A percentile compares a stretch with the other conserved stretches of the same genome.
These are phyloP conservation scores for Uropetala carovei DNA, from an alignment of 2,888 invertebrate species.

Conservation along the genomic window DNA sequence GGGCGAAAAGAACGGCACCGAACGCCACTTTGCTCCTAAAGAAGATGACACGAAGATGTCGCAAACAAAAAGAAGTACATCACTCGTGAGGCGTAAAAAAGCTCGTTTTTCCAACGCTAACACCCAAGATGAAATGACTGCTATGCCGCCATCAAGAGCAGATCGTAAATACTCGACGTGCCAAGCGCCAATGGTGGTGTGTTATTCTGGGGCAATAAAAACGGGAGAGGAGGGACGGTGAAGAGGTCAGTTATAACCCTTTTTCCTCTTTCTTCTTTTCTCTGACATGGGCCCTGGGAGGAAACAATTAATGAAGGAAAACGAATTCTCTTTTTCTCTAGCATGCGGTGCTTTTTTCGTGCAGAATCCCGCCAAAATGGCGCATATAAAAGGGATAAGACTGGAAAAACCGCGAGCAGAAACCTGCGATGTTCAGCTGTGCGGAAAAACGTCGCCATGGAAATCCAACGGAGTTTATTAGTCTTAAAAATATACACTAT, in stretches of 20 bases:
- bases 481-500: neutral
- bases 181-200: neutral
- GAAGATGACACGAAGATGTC: too few relatives aligned
- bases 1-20: too few relatives aligned
- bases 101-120: too few relatives aligned
- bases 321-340: neutral
- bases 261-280: neutral
- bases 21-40: too few relatives aligned
- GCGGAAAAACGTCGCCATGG: neutral
- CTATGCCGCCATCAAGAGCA: neutral
- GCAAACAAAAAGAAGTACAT: too few relatives aligned
- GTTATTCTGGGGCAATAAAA: neutral
- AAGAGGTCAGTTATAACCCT: neutral
- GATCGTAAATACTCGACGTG: neutral
- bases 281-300: neutral
- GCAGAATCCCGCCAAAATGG: neutral
- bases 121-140: neutral
- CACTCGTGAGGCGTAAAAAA: too few relatives aligned
- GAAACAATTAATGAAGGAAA: neutral
- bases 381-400: neutral
- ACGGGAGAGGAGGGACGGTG: neutral
- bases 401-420: neutral
- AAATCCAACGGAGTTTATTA: neutral
- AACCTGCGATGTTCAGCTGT: neutral
- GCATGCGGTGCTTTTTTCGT: neutral